phyloP scores from a whole-genome alignment of 2,797 vertebrate species.

The Monodelphis domestica region DNA sequence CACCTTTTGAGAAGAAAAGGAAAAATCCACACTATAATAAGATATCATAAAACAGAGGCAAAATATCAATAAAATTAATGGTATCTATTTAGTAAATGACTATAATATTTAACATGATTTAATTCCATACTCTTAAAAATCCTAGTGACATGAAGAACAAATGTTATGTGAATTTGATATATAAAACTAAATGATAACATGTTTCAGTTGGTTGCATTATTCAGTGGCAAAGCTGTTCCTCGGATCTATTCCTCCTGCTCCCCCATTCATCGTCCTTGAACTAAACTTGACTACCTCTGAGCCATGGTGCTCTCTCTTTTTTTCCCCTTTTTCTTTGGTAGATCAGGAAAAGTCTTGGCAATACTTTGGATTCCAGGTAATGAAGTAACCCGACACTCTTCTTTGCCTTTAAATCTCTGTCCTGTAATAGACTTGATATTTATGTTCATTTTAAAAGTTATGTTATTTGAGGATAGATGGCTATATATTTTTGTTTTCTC shows the following conservation, averaged over 20 bases:
- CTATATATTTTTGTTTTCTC: neutral
- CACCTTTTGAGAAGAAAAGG: neutral
- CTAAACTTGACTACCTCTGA: neutral
- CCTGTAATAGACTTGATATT: neutral
- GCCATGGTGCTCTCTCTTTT: neutral
- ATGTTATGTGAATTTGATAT: neutral
- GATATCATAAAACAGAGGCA: neutral
- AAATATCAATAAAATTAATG: neutral
- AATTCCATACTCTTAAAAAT: slow-evolving; percentile 6
- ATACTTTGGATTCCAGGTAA: neutral
- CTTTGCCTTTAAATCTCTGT: neutral
- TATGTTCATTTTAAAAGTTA: neutral
- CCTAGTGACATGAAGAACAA: neutral
- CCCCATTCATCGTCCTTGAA: neutral
- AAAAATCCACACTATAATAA: neutral
- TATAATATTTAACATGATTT: neutral
- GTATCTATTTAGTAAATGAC: neutral
- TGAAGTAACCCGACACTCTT: neutral
- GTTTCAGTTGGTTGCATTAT: neutral
- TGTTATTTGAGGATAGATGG: neutral
- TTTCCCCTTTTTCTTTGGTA: neutral
- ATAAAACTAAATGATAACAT: neutral
- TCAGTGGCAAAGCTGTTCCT: neutral
- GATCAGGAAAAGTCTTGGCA: neutral
- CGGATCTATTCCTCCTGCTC: neutral